Evolutionary conservation across 92 coral and sea anemone species (phyloP).

Genomic region (Blastomussa wellsi): DNA sequence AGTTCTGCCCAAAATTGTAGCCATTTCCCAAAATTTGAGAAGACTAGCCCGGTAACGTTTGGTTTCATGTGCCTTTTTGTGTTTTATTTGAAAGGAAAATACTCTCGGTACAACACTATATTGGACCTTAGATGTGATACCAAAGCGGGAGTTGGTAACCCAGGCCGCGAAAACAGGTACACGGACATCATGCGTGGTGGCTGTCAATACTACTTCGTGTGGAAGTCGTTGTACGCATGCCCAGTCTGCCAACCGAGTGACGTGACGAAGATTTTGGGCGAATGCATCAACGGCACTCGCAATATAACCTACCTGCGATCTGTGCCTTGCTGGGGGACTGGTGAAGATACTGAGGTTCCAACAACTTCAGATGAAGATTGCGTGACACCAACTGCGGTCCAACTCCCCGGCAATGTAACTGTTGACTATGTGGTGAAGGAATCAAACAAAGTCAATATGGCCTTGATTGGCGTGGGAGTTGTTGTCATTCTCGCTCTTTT

Average conservation of each 20-base stretch:
- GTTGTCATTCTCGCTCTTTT: conserved; percentile 59
- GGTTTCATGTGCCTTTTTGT: not conserved
- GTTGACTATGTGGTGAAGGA: not conserved
- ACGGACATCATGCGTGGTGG: conserved; percentile 13
- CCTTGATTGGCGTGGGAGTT: conserved; percentile 80
- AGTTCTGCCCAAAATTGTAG: too few relatives aligned
- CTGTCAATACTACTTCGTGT: conserved; percentile 61
- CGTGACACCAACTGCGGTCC: conserved; percentile 13
- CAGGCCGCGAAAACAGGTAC: conserved; percentile 75
- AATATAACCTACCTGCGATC: conserved; percentile 50
- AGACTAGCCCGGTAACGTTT: too few relatives aligned
- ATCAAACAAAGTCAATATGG: conserved; percentile 49
- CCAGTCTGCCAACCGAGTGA: conserved; percentile 72
- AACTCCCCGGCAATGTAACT: not conserved
- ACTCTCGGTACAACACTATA: conserved; percentile 31
- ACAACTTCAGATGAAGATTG: conserved; percentile 25
- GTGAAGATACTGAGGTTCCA: conserved; percentile 12
- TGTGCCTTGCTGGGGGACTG: conserved; percentile 75
- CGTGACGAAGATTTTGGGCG: conserved; percentile 51
- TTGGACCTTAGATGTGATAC: conserved; percentile 75
- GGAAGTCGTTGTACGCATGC: conserved; percentile 88
- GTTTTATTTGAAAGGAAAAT: not conserved
- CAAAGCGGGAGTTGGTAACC: conserved; percentile 77
- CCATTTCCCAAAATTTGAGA: too few relatives aligned
- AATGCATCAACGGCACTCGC: conserved; percentile 67